Conservation (phyloP, 2,113 vertebrate genomes). For the Syngnathus typhle region DNA sequence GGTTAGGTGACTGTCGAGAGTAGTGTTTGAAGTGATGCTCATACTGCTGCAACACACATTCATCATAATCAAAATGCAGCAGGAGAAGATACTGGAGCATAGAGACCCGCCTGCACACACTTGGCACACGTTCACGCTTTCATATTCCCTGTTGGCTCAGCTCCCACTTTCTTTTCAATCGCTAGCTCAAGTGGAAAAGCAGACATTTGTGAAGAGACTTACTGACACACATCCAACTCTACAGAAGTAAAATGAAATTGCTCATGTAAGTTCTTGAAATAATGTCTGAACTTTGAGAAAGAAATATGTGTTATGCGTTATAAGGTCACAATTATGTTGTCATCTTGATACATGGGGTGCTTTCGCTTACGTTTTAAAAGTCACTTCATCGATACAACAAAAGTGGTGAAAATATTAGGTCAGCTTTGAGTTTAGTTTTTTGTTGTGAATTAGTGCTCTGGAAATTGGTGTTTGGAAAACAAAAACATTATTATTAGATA, state of each 20-base stretch:
- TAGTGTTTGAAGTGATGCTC: conserved; percentile 61
- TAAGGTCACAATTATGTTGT: conserved; percentile 13
- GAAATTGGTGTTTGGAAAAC: not conserved
- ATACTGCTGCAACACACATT: conserved; percentile 58
- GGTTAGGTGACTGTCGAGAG: conserved; percentile 63
- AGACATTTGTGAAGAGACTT: not conserved
- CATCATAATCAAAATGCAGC: conserved; percentile 63
- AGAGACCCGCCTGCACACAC: conserved; percentile 37
- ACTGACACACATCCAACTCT: conserved; percentile 11
- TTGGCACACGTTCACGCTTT: conserved; percentile 19
- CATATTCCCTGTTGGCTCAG: conserved; percentile 17
- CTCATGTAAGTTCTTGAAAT: conserved; percentile 33
- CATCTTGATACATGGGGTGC: conserved; percentile 34
- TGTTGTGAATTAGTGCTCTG: conserved; percentile 4
- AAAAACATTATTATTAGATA: no score
- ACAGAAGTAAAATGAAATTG: conserved; percentile 15
- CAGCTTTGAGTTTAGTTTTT: conserved; percentile 9
- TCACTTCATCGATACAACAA: conserved; percentile 1
- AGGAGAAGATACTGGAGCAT: conserved; percentile 45
- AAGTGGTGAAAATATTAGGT: conserved; percentile 3
- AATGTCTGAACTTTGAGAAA: not conserved
- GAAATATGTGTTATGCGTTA: no score
- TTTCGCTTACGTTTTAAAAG: conserved; percentile 29
- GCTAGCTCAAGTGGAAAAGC: conserved; percentile 3
- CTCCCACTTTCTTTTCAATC: conserved; percentile 2